Evolutionary conservation across 2,797 vertebrate genomes (phyloP).

Genomic region (Aplochiton taeniatus): DNA sequence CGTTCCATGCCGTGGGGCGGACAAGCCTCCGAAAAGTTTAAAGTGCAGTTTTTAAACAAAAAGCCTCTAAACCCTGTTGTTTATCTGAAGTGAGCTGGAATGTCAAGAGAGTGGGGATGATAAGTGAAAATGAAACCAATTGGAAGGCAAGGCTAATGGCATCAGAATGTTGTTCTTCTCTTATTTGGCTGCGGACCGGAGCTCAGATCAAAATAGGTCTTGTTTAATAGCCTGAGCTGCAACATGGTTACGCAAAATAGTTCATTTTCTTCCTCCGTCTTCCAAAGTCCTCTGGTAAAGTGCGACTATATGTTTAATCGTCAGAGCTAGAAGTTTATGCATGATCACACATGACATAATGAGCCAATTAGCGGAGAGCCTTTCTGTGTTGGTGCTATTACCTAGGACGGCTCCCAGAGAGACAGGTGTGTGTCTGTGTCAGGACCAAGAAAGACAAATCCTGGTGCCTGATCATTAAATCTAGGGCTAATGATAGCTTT

Average conservation of each 20-base stretch:
- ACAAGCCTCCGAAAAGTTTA: constrained; percentile 42
- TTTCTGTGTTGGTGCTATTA: constrained; percentile 56
- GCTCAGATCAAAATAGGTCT: neutral
- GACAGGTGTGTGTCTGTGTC: constrained; percentile 58
- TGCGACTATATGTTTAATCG: constrained; percentile 27
- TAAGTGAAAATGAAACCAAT: constrained; percentile 4
- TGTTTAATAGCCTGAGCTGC: neutral
- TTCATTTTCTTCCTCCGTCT: constrained; percentile 11
- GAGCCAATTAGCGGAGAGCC: constrained; percentile 68
- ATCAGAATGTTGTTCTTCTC: constrained; percentile 18
- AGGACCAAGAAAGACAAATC: constrained; percentile 66
- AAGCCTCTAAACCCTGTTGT: constrained; percentile 19
- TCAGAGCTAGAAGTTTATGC: constrained; percentile 40
- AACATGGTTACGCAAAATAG: neutral
- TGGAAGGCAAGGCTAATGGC: constrained; percentile 1
- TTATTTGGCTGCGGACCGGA: constrained; percentile 22
- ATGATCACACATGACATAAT: constrained; percentile 60
- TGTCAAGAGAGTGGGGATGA: neutral
- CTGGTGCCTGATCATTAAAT: constrained; percentile 61
- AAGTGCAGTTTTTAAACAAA: constrained; percentile 32
- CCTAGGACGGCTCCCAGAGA: constrained; percentile 44
- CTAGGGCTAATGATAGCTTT: constrained; percentile 61
- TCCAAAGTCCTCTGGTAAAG: constrained; percentile 31
- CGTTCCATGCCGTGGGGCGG: constrained; percentile 51
- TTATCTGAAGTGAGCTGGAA: constrained; percentile 7